A percentile compares a stretch with the other conserved stretches of the same genome.
Conservation (phyloP, 30 jellyfish, hydroid and myxozoan genomes). For the Cassiopea xamachana region DNA sequence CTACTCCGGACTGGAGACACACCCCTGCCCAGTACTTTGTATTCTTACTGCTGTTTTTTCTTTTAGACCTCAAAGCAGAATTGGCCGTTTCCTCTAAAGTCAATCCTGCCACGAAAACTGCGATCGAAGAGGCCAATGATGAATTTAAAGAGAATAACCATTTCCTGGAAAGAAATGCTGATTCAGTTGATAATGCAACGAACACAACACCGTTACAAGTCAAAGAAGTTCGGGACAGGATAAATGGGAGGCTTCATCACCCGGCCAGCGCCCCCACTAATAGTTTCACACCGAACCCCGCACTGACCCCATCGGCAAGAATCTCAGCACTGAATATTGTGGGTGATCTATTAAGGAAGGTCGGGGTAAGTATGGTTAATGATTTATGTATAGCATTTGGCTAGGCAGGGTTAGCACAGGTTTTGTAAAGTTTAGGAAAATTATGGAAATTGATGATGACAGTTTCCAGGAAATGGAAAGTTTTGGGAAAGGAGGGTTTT, state of each 20-base stretch:
- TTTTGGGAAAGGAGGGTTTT: no score
- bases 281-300: conserved; percentile 62
- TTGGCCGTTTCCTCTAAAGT: conserved; percentile 82
- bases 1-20: no score
- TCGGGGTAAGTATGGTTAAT: conserved; percentile 83
- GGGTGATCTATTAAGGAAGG: conserved; percentile 95
- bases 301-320: conserved; percentile 97
- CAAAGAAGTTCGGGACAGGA: conserved; percentile 61
- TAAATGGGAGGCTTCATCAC: conserved; percentile 10
- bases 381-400: no score
- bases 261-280: conserved; percentile 24
- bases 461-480: no score
- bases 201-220: conserved; percentile 69
- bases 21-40: no score
- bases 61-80: conserved; percentile 87
- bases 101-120: conserved; percentile 65
- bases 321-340: conserved; percentile 96
- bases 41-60: no score
- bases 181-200: conserved; percentile 60
- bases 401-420: no score
- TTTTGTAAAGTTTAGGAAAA: no score
- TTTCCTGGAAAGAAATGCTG: conserved; percentile 15
- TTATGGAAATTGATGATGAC: no score
- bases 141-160: conserved; percentile 59
- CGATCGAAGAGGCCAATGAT: conserved; percentile 55